Evolutionary conservation across 2,797 vertebrate genomes (phyloP).

Genomic region (Oryzias dopingdopingensis): DNA sequence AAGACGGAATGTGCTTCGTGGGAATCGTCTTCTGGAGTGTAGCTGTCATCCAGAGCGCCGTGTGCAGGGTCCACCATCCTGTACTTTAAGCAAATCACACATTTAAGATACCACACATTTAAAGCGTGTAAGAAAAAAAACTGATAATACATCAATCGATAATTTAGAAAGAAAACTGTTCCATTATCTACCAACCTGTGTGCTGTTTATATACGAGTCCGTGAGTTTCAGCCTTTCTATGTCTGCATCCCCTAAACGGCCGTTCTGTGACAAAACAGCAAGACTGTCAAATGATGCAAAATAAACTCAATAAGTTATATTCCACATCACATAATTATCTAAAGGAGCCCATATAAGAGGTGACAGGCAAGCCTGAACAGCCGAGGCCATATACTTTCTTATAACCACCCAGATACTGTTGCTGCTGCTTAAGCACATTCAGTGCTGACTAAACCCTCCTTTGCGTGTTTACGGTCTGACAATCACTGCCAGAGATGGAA

Average conservation of each 20-base stretch:
- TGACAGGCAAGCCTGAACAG: conserved; percentile 8
- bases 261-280: conserved; percentile 78
- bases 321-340: conserved; percentile 1
- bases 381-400: conserved; percentile 13
- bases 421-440: conserved; percentile 46
- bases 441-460: conserved; percentile 32
- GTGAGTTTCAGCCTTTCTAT: conserved; percentile 88
- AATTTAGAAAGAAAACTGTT: neutral
- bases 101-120: conserved; percentile 5
- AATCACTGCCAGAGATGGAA: conserved; percentile 49
- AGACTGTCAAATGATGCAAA: neutral
- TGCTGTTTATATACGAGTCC: conserved; percentile 89
- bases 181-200: conserved; percentile 76
- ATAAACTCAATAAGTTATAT: neutral
- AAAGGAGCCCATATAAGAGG: conserved; percentile 4
- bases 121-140: neutral
- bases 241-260: conserved; percentile 90
- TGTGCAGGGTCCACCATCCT: conserved; percentile 94
- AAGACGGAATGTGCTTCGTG: conserved; percentile 88
- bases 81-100: conserved; percentile 66
- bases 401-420: conserved; percentile 37
- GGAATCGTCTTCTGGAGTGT: conserved; percentile 89
- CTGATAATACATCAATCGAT: neutral
- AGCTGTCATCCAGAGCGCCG: conserved; percentile 84
- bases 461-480: conserved; percentile 39